Evolutionary conservation across 2,888 invertebrate species (phyloP), one percentile per base, ranked within the genome.

Genomic region (Lagria hirta): DNA sequence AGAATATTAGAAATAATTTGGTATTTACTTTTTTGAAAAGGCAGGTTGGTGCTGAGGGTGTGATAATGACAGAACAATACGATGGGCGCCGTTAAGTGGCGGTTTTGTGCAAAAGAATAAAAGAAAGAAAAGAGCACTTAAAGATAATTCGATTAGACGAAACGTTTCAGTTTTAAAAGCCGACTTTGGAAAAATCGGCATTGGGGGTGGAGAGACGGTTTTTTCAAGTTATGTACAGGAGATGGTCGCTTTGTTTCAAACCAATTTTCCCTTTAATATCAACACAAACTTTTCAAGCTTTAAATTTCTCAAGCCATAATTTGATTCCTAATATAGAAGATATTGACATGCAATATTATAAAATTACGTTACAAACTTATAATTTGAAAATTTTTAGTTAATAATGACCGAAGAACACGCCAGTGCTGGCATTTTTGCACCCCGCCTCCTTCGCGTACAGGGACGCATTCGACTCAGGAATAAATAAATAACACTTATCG

Each of bases 321-420:
- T 62, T 49, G 55, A 50, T 60, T 57, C 52, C 56, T 58, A 62
- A 63, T 63, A 62, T 60, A 60, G 58, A 59, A 61, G 60, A 61
- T 64, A 65, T 65, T 61, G 65, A 66, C 66, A 66, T 66, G 66
- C 66, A 56, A 66, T 64, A 65, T 61, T 62, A 61, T 62, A 62
- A 65, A 66, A 65, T 65, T 65, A 63, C 60, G 58, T 64, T 65
- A 58, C 60, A 57, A 65, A 67, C 55, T 65, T 64, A 61, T 65
- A 65, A 66, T 65, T 65, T 64, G 61, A 59, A 66, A 64, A 65
- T 66, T 66, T 65, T 65, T 64, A 54, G 62, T 48, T 57, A 57
- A 58, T 65, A 66, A 66, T 57, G 64, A 59, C 59, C 49, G 43
- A 18, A 22, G 40, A 55, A 45, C 66, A 66, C 65, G 66, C 66